Conservation (phyloP, 2,113 vertebrate genomes). For the Podocnemis expansa region DNA sequence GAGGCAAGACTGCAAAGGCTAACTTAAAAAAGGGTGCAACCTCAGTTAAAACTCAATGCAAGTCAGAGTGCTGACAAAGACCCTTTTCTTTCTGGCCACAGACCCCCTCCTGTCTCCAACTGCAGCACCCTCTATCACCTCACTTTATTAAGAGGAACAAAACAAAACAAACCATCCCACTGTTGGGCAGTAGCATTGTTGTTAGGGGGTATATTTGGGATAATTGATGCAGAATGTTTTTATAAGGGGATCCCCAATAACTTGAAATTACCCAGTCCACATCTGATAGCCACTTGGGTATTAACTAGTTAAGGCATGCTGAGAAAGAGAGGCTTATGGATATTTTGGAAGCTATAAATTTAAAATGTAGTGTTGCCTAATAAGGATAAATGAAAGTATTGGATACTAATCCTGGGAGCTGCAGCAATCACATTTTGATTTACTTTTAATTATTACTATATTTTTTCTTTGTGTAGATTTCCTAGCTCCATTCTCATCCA, state of each 20-base stretch:
- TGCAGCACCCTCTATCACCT: not conserved
- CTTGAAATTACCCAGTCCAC: not conserved
- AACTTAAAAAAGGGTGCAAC: not conserved
- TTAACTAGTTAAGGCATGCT: not conserved
- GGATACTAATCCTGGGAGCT: not conserved
- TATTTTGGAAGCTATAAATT: not conserved
- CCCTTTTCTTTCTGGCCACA: not conserved
- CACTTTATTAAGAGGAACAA: not conserved
- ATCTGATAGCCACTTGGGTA: not conserved
- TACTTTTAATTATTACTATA: constrained; percentile 48
- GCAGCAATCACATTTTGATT: not conserved
- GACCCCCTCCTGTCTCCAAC: too few species aligned
- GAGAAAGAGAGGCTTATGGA: not conserved
- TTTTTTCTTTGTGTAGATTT: constrained; percentile 58
- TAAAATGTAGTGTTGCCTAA: constrained; percentile 52
- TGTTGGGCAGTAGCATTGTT: not conserved
- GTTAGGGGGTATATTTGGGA: not conserved
- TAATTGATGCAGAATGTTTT: not conserved
- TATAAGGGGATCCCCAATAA: not conserved
- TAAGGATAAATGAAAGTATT: constrained; percentile 33
- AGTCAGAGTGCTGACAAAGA: fast-evolving
- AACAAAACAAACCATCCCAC: not conserved
- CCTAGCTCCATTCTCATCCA: constrained; percentile 1
- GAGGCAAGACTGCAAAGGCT: not conserved
- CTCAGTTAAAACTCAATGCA: not conserved